phyloP scores from a whole-genome alignment of 2,797 vertebrate species.

The Acropternis orthonyx region DNA sequence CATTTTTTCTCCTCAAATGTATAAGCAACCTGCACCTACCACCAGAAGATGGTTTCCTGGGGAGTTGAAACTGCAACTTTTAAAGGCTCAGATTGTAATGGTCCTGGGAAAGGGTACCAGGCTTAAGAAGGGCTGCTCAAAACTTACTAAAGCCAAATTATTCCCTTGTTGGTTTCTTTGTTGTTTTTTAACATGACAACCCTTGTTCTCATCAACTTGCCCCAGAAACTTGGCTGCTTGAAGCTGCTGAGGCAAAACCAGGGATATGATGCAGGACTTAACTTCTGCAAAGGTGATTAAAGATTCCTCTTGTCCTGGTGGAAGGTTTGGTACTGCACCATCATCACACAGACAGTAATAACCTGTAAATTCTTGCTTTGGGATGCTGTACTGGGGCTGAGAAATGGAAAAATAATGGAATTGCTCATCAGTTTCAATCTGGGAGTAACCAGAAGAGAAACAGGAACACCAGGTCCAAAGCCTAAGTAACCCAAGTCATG shows the following conservation, averaged over 20 bases:
- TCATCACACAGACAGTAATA: background rate
- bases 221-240: background rate
- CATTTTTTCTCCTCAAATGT: background rate
- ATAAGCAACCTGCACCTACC: constrained; percentile 1
- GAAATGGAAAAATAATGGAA: background rate
- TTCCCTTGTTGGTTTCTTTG: background rate
- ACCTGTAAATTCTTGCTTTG: background rate
- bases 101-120: constrained; percentile 16
- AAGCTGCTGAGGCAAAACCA: background rate
- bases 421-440: background rate
- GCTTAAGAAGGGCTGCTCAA: constrained; percentile 49
- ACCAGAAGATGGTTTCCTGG: constrained; percentile 1
- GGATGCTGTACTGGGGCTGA: background rate
- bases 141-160: constrained; percentile 32
- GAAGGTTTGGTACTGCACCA: background rate
- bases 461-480: background rate
- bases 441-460: background rate
- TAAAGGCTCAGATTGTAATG: background rate
- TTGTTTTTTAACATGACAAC: background rate
- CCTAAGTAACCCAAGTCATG: background rate
- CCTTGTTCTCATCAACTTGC: background rate
- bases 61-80: background rate
- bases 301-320: background rate
- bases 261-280: background rate
- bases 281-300: background rate